Conservation (phyloP, 2,888 invertebrate genomes). For the Pilophorus perplexus region DNA sequence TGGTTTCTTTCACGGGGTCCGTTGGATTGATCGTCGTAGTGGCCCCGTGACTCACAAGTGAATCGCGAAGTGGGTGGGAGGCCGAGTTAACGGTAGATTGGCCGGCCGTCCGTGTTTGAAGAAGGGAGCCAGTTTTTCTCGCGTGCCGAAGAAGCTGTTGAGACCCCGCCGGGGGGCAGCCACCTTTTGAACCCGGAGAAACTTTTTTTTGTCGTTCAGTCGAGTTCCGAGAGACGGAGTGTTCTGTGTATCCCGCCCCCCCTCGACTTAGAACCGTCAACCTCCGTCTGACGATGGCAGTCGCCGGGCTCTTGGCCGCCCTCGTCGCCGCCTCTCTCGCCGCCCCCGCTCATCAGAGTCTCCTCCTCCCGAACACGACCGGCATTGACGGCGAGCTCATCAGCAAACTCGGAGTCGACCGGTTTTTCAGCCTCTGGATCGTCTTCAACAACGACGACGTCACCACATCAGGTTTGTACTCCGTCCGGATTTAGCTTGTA, state of each 20-base stretch:
- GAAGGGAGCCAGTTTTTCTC: background rate
- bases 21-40: too few relatives aligned
- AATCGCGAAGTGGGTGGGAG: conserved; percentile 20
- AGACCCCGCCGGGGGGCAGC: too few relatives aligned
- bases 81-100: conserved; percentile 22
- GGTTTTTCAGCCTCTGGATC: conserved; percentile 58
- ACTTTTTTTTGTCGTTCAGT: too few relatives aligned
- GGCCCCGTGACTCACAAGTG: too few relatives aligned
- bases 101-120: background rate
- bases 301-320: background rate
- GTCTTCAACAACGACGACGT: conserved; percentile 57
- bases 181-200: too few relatives aligned
- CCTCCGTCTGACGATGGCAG: background rate
- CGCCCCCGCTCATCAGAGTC: background rate
- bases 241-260: too few relatives aligned
- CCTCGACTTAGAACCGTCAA: too few relatives aligned
- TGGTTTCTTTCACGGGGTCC: too few relatives aligned
- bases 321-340: background rate
- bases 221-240: too few relatives aligned
- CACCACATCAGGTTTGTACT: conserved; percentile 47
- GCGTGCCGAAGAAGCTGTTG: too few relatives aligned
- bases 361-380: conserved; percentile 55
- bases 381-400: conserved; percentile 57
- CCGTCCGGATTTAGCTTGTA: too few relatives aligned
- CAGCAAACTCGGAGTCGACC: conserved; percentile 55